phyloP scores from a whole-genome alignment of 2,113 vertebrate species.

The Petaurus breviceps region DNA sequence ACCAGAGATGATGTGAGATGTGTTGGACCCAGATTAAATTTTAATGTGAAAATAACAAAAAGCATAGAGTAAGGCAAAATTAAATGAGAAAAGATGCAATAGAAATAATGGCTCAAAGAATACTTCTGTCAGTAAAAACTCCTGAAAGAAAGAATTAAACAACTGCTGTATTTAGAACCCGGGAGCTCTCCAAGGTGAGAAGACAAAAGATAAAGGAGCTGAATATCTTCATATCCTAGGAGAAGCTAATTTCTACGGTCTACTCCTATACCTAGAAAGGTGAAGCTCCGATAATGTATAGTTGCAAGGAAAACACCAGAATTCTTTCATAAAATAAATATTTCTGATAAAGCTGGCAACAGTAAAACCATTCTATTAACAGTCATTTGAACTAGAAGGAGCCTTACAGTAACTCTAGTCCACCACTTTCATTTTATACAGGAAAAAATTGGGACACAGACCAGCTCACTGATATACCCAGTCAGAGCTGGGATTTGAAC shows the following conservation, averaged over 20 bases:
- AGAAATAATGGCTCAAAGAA: constrained; percentile 21
- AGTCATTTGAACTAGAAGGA: background rate
- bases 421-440: background rate
- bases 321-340: background rate
- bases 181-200: background rate
- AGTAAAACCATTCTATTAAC: background rate
- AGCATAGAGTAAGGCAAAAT: constrained; percentile 33
- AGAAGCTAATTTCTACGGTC: background rate
- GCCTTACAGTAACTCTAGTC: background rate
- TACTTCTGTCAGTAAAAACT: background rate
- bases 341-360: background rate
- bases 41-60: constrained; percentile 45
- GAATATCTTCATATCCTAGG: background rate
- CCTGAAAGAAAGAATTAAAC: constrained; percentile 9
- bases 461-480: background rate
- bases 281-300: background rate
- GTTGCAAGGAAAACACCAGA: constrained; percentile 12
- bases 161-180: constrained; percentile 11
- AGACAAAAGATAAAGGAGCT: background rate
- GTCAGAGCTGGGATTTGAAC: background rate
- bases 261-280: background rate
- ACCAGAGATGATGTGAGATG: constrained; percentile 38
- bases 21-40: constrained; percentile 20
- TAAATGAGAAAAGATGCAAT: constrained; percentile 40
- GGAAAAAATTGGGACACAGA: background rate